Percentiles rank a stretch among this genome's conserved stretches.
Evolutionary conservation across 2,797 vertebrate genomes (phyloP).

Genomic region (Hippopotamyrus pictus): DNA sequence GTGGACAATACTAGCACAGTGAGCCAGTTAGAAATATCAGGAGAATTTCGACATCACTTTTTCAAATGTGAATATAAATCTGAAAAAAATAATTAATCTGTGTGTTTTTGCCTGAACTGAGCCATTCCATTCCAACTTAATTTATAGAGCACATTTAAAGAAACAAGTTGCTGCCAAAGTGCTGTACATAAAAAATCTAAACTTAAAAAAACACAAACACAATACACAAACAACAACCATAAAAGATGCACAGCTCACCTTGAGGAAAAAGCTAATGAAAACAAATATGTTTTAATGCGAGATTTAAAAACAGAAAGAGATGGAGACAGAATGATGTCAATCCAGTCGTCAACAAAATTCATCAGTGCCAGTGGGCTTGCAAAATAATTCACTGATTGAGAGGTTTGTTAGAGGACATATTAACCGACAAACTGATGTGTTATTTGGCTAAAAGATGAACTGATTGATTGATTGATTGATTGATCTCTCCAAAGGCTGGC

Average conservation of each 20-base stretch:
- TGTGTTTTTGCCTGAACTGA: background rate
- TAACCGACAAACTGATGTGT: background rate
- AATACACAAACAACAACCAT: no score
- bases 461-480: background rate
- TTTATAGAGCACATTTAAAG: no score
- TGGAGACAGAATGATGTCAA: background rate
- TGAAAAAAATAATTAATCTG: background rate
- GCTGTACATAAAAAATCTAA: no score
- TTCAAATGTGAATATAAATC: background rate
- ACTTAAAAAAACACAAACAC: no score
- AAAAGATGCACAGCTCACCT: no score
- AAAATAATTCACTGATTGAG: background rate
- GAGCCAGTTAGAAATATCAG: background rate
- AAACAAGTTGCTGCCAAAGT: no score
- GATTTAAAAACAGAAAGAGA: no score
- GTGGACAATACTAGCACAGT: background rate
- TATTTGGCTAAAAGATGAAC: background rate
- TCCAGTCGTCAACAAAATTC: background rate
- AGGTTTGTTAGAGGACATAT: background rate
- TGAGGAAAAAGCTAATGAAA: no score
- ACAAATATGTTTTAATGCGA: no score
- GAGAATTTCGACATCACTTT: background rate
- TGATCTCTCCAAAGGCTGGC: background rate
- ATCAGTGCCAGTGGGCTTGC: background rate
- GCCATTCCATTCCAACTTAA: background rate